Percentiles rank a stretch among this genome's conserved stretches.
Conservation (phyloP, 2,797 vertebrate genomes). For the Anabas testudineus region DNA sequence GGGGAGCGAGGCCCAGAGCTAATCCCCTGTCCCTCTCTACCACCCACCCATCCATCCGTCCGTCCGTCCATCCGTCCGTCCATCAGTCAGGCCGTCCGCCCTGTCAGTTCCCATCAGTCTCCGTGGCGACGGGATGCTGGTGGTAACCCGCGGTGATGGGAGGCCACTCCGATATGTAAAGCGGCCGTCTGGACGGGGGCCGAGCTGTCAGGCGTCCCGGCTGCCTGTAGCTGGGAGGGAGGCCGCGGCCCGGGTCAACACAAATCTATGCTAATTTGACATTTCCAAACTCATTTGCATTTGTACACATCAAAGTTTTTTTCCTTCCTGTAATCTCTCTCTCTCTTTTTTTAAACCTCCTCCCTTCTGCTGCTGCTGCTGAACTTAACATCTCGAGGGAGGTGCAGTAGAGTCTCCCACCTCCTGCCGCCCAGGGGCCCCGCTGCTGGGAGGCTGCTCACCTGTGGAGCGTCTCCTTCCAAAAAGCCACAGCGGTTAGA, state of each 20-base stretch:
- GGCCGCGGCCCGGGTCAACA: conserved; percentile 87
- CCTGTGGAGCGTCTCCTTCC: no score
- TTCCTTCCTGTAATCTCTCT: conserved; percentile 22
- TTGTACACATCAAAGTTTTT: conserved; percentile 86
- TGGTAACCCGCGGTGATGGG: conserved; percentile 87
- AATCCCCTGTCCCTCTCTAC: conserved; percentile 51
- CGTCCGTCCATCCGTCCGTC: conserved; percentile 66
- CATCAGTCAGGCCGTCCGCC: conserved; percentile 78
- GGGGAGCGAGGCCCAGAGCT: conserved; percentile 88
- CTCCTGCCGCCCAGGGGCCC: conserved; percentile 15
- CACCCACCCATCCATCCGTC: conserved; percentile 24
- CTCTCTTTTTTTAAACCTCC: conserved; percentile 34
- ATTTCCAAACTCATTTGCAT: conserved; percentile 96
- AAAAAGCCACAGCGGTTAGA: no score
- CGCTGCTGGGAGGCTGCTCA: background rate
- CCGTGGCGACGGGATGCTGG: conserved; percentile 87
- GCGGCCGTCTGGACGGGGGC: conserved; percentile 88
- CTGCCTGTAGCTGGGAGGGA: conserved; percentile 89
- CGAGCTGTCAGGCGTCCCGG: conserved; percentile 90
- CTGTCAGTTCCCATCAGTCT: conserved; percentile 93
- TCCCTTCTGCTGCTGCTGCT: conserved; percentile 24
- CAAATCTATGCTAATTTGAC: conserved; percentile 98
- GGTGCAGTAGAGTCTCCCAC: background rate
- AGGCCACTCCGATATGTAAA: conserved; percentile 88
- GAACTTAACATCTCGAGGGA: background rate